phyloP scores from a whole-genome alignment of 1,140 invertebrate species.

The Papilio xuthus region DNA sequence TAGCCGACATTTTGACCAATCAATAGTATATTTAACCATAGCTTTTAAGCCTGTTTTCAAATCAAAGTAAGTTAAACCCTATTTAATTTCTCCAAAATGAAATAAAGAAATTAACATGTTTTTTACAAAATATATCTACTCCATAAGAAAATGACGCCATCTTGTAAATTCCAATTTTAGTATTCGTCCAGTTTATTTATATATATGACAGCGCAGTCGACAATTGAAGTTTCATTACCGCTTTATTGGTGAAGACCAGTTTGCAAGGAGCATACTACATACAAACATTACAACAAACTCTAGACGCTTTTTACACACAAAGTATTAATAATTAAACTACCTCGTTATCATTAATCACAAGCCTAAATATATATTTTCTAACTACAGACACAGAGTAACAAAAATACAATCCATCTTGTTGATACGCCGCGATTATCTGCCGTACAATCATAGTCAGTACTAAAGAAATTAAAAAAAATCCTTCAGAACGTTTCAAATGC shows the following conservation, averaged over 20 bases:
- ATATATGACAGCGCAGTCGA: not conserved
- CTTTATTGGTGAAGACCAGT: slow-evolving; percentile 11
- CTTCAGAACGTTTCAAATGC: not conserved
- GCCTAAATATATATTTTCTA: slow-evolving; percentile 25
- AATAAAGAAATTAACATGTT: not conserved
- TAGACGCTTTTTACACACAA: slow-evolving; percentile 13
- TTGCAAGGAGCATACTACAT: not conserved
- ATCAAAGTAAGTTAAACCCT: not conserved
- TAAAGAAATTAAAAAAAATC: slow-evolving; percentile 24
- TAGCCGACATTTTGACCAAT: slow-evolving; percentile 41
- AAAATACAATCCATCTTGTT: slow-evolving; percentile 34
- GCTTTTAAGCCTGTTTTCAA: slow-evolving; percentile 30
- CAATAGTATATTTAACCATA: slow-evolving; percentile 31
- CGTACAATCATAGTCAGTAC: not conserved
- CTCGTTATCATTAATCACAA: slow-evolving; percentile 34
- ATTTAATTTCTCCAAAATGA: not conserved
- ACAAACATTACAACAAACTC: not conserved
- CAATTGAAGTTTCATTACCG: slow-evolving; percentile 18
- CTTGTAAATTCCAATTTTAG: not conserved
- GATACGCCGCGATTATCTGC: slow-evolving; percentile 27
- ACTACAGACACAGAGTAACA: slow-evolving; percentile 22
- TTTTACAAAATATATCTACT: not conserved
- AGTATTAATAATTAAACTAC: slow-evolving; percentile 23
- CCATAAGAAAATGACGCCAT: not conserved
- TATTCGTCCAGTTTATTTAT: not conserved